Evolutionary conservation across 2,888 invertebrate species (phyloP), one percentile per base, ranked within the genome.

Genomic region (Cryptocephalus primarius): DNA sequence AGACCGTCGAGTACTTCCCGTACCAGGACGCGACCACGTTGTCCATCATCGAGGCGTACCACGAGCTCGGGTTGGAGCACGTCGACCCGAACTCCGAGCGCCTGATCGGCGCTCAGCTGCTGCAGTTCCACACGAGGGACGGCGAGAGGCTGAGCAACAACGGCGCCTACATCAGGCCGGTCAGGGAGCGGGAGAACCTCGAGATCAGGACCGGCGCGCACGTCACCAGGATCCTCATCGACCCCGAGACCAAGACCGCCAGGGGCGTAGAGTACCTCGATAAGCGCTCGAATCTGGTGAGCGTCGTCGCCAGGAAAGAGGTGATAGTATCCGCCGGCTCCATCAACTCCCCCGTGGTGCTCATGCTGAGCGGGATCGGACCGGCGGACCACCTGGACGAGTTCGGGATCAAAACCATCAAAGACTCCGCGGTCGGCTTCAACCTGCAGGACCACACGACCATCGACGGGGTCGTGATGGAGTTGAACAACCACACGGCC

Each of bases 361-460:
- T 82, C 1, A 80, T 81, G 79, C 58, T 81, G 10, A 82, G 82
- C 43, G 82, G 82, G 2, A 70, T 88, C 31, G 84, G 83, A 6
- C 80, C 81, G 1, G 71, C 70, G 51, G 66, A 73, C 32, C 75
- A 79, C 50, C 65, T 82, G 12, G 57, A 70, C 47, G 64, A 64
- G 46, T 60, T 75, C 8, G 68, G 72, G 33, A 80, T 81, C 44
- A 69, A 74, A 1, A 73, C 83, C 0, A 62, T 84, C 4, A 70
- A 76, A 40, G 75, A 86, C 66, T 69, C 85, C 42, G 77, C 77
- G 41, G 86, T 88, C 1, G 87, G 88, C 0, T 70, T 75, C 53
- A 88, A 88, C 64, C 69, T 88, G 1, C 85, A 85, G 60, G 83
- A 87, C 60, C 87, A 88, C 60, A 74, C 84, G 0, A 84, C 85